Conservation (phyloP, 2,888 invertebrate genomes). For the Lasioglossum oenotherae region DNA sequence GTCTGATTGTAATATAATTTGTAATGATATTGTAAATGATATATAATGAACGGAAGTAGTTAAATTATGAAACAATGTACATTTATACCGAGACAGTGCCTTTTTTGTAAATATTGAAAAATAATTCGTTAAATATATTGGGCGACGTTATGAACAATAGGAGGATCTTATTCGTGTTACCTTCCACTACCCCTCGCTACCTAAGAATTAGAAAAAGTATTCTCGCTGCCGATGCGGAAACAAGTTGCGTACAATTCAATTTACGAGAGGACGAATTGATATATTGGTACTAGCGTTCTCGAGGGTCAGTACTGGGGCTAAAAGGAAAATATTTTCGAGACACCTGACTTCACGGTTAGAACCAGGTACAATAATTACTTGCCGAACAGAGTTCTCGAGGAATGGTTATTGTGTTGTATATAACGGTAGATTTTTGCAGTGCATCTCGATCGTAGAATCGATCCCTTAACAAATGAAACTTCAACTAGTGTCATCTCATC, state of each 20-base stretch:
- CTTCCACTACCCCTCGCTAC: neutral
- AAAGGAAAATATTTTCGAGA: slow-evolving; percentile 12
- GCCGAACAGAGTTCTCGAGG: slow-evolving; percentile 18
- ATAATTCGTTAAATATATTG: slow-evolving; percentile 81
- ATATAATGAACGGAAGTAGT: slow-evolving; percentile 37
- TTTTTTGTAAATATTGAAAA: slow-evolving; percentile 75
- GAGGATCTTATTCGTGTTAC: slow-evolving; percentile 13
- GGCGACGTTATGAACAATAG: slow-evolving; percentile 73
- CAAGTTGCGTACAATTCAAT: neutral
- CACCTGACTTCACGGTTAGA: slow-evolving; percentile 45
- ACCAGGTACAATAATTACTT: slow-evolving; percentile 45
- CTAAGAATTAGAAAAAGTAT: neutral
- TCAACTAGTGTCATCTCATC: slow-evolving; percentile 42
- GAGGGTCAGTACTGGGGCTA: neutral
- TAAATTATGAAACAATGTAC: slow-evolving; percentile 27
- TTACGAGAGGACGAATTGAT: neutral
- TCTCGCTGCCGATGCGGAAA: neutral
- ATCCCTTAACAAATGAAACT: slow-evolving; percentile 56
- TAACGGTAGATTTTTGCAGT: slow-evolving; percentile 50
- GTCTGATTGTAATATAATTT: slow-evolving; percentile 40
- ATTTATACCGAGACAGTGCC: slow-evolving; percentile 70
- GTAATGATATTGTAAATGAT: slow-evolving; percentile 56
- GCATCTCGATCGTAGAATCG: slow-evolving; percentile 57
- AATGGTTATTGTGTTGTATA: slow-evolving; percentile 24
- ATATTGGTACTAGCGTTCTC: neutral